Evolutionary conservation across 2,888 invertebrate species (phyloP), one percentile per base, ranked within the genome.

Genomic region (Neocrepidodera transversa): DNA sequence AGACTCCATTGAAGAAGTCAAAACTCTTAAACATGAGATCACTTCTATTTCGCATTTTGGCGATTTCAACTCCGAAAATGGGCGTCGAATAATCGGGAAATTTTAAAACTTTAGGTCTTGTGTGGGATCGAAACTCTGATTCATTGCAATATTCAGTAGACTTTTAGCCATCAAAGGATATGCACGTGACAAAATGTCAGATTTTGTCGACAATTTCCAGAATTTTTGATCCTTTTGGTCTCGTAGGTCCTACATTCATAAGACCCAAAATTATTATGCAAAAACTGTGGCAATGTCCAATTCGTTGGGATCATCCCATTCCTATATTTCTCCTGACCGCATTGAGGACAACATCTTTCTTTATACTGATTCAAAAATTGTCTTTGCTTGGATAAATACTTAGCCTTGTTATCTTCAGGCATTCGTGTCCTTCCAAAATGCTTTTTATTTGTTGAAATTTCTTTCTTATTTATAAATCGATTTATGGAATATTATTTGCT

Each of bases 101-200:
- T 4, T 10, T 8, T n/a, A 32, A 36, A 2, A 42, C 42, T 8
- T 20, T 52, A 36, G 42, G 28, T 2, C 18, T 50, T 2, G 8
- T 50, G 14, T 36, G 50, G 50, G 18, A 52, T 42, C 52, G 20
- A 4, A 10, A 42, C 16, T 2, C 1, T 16, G 52, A 40, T 8
- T 5, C 16, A 7, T 16, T 17, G 8, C 13, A 38, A 38, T 38
- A 38, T 14, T 38, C 38, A 5, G 14, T 14, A 14, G 10, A 38
- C 8, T 38, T 38, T 16, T 5, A 38, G 14, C 6, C 10, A 16
- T 8, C 8, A 8, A 1, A 11, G 1, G 3, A 4, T 16, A 16
- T 16, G 2, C 13, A 13, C 16, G 16, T 38, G 10, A 38, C 38
- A 4, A 38, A 38, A 7, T 8, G 38, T 7, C 14, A 38, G 8